Evolutionary conservation across 2,113 vertebrate genomes (phyloP), one percentile per base, ranked within the genome.

Genomic region (Neolamprologus hecqui): DNA sequence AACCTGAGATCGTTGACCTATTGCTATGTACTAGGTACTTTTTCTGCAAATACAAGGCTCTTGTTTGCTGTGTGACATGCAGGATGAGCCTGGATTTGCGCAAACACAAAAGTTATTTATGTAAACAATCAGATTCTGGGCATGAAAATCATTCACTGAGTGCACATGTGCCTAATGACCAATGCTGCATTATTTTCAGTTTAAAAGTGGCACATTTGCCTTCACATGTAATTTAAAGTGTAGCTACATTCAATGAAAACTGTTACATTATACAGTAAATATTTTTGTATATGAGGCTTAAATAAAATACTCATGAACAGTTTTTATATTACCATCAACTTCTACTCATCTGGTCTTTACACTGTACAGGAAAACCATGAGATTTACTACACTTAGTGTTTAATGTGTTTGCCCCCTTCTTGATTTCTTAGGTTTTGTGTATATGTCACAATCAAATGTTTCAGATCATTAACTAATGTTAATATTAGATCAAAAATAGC

Each of bases 1-100:
- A 95, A 94, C 96, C 88, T 26, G 19, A 55, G 96, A 96, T 93
- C 95, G 51, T 96, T 97, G 96, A 97, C 96, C 96, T 92, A 11
- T 87, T 70, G 82, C 88, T 90, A 85, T 96, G 94, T 95, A 88
- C 95, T 89, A 93, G 86, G 87, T 91, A 96, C 96, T 96, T 96
- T 96, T 94, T 96, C 93, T 95, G 94, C 95, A 97, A 96, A 97
- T 93, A 96, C 90, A 89, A 11, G 28, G 80, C 89, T 89, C 84
- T 92, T 96, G 95, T 96, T 97, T 96, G 92, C 92, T 83, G 86
- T 94, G 93, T 86, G 90, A 90, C 86, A 91, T 91, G 84, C 35
- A 40, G 31, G 84, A 92, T 81, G 63, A 42, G 47, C 57, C 21
- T 82, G 45, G 35, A 4, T 93, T 93, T 95, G 90, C 49, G 65